Evolutionary conservation across 2,888 invertebrate species (phyloP).

Genomic region (Ephialtes manifestator): DNA sequence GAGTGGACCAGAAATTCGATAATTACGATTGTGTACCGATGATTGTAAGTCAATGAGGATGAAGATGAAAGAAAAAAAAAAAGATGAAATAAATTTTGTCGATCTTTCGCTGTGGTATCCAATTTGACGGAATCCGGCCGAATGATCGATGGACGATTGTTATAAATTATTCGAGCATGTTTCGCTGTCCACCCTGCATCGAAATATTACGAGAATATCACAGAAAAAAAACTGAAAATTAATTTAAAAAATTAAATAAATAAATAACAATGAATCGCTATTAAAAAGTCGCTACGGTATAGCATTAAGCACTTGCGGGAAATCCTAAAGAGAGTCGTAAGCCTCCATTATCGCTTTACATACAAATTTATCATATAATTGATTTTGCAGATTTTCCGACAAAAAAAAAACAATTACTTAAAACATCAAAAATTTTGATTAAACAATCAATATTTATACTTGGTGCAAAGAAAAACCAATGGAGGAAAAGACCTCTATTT

Average conservation of each 20-base stretch:
- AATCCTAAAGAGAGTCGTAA: not conserved
- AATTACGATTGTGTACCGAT: conserved; percentile 25
- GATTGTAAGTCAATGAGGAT: conserved; percentile 21
- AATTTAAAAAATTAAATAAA: conserved; percentile 19
- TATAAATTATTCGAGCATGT: conserved; percentile 15
- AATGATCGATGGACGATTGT: conserved; percentile 36
- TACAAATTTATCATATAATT: too few species aligned
- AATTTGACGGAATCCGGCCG: conserved; percentile 3
- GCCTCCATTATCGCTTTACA: too few species aligned
- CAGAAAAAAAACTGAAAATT: conserved; percentile 2
- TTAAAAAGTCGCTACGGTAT: not conserved
- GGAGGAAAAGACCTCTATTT: too few species aligned
- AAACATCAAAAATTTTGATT: too few species aligned
- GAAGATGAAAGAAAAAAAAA: not conserved
- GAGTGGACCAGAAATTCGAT: conserved; percentile 43
- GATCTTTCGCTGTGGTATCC: not conserved
- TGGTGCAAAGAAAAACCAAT: too few species aligned
- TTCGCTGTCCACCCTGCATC: conserved; percentile 20
- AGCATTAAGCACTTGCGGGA: not conserved
- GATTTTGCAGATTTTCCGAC: too few species aligned
- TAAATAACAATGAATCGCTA: conserved; percentile 4
- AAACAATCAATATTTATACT: too few species aligned
- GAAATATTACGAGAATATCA: not conserved
- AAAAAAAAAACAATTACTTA: too few species aligned
- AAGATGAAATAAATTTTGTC: conserved; percentile 25